These are phyloP conservation scores for Melanotaenia trifasciata DNA, from an alignment of 2,797 vertebrate species.

Conservation along the genomic window DNA sequence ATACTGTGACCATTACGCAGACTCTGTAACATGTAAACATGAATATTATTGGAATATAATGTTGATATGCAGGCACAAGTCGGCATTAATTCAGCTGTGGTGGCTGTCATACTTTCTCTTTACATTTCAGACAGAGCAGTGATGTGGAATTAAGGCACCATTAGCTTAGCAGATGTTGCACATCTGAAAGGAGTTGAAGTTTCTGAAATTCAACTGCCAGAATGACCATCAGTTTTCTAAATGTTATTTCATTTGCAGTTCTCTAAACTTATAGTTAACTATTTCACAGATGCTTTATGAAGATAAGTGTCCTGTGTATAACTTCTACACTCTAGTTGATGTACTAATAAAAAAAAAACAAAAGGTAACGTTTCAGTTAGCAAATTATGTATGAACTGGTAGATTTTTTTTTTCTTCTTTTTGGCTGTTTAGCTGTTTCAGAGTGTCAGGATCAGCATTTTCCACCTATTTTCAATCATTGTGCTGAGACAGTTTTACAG, in stretches of 20 bases:
- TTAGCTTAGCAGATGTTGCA: background rate
- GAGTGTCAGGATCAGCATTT: too few species aligned
- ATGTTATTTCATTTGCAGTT: background rate
- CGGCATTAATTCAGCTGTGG: background rate
- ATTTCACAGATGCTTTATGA: slow-evolving; percentile 2
- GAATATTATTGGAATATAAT: too few species aligned
- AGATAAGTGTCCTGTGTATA: background rate
- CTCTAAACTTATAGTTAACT: background rate
- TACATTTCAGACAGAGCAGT: background rate
- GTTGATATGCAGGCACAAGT: too few species aligned
- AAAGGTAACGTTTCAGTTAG: too few species aligned
- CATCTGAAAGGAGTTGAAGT: background rate
- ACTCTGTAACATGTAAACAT: background rate
- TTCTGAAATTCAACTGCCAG: background rate
- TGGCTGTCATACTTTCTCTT: background rate
- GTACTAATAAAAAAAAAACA: background rate
- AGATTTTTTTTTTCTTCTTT: too few species aligned
- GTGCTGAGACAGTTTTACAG: too few species aligned
- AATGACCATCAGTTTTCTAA: background rate
- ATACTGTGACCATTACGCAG: too few species aligned
- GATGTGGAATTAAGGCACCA: background rate
- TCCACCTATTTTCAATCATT: too few species aligned
- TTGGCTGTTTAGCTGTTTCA: too few species aligned
- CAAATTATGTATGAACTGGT: too few species aligned
- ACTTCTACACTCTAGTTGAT: background rate